Percentiles rank a stretch among this genome's conserved stretches.
Evolutionary conservation across 2,797 vertebrate species (phyloP).

Genomic region (Eulemur coronatus): DNA sequence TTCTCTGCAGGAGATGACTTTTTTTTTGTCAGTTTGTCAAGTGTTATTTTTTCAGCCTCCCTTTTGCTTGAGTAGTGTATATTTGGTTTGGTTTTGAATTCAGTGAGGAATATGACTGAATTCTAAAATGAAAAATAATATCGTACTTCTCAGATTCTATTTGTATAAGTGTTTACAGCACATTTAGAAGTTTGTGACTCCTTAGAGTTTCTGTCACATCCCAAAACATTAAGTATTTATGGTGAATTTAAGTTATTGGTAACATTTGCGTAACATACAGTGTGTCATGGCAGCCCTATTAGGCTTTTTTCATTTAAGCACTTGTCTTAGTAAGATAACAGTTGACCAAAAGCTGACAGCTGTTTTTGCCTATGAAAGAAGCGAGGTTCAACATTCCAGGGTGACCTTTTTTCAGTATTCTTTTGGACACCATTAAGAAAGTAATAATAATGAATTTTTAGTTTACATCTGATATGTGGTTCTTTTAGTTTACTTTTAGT

Average conservation of each 20-base stretch:
- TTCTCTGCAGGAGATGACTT: constrained; percentile 68
- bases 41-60: constrained; percentile 39
- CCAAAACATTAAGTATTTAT: background rate
- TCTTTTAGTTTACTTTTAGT: background rate
- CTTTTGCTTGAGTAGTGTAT: background rate
- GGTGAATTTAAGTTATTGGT: background rate
- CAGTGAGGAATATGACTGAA: background rate
- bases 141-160: background rate
- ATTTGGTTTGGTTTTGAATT: constrained; percentile 57
- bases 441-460: background rate
- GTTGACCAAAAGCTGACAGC: background rate
- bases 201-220: background rate
- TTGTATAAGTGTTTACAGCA: background rate
- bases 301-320: background rate
- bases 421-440: background rate
- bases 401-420: background rate
- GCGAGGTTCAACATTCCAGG: background rate
- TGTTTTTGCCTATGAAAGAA: background rate
- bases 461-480: background rate
- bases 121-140: constrained; percentile 49
- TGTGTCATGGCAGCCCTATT: background rate
- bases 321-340: background rate
- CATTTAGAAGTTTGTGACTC: background rate
- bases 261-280: background rate
- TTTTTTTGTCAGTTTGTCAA: constrained; percentile 61